phyloP scores from a whole-genome alignment of 2,113 vertebrate species.

The Lagenorhynchus albirostris region DNA sequence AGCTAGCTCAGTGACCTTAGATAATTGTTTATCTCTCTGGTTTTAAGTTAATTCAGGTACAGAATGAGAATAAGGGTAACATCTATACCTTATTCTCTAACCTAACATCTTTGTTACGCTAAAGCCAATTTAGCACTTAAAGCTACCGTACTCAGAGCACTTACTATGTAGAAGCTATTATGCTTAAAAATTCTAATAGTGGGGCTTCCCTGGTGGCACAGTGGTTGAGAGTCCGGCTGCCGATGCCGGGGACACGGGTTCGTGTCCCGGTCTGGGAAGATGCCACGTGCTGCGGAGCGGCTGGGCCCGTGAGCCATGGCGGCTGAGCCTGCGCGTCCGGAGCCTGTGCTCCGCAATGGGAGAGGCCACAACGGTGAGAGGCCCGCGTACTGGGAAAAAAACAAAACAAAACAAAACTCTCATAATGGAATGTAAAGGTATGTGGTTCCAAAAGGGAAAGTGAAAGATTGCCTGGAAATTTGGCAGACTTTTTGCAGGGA shows the following conservation, averaged over 20 bases:
- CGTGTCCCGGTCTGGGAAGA: no score
- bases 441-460: background rate
- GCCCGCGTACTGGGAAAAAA: no score
- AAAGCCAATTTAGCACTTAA: background rate
- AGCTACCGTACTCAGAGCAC: background rate
- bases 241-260: no score
- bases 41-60: background rate
- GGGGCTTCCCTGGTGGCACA: no score
- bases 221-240: no score
- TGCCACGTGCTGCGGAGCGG: no score
- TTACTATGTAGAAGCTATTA: background rate
- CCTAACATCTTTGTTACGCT: background rate
- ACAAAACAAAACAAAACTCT: background rate
- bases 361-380: no score
- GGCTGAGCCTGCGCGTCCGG: no score
- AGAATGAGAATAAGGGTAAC: background rate
- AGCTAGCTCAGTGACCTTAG: background rate
- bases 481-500: background rate
- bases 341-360: fast-evolving
- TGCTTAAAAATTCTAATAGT: background rate
- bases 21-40: background rate
- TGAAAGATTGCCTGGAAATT: background rate
- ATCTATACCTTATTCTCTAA: background rate
- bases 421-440: background rate
- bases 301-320: no score